Evolutionary conservation across 2,888 invertebrate genomes (phyloP).

Genomic region (Caradrina kadenii): DNA sequence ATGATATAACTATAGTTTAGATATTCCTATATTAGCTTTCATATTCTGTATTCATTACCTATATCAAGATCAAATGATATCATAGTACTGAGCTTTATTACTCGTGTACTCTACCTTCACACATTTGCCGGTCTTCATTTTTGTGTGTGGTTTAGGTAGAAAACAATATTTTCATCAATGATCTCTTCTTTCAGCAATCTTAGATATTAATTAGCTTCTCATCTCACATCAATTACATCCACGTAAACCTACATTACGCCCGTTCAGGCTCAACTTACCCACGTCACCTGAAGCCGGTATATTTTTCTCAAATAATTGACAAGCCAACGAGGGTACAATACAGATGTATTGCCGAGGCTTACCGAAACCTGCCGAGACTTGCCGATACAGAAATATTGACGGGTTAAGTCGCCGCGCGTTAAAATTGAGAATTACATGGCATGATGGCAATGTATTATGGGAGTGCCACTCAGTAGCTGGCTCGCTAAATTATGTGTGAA

Average conservation of each 20-base stretch:
- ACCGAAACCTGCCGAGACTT: slow-evolving; percentile 41
- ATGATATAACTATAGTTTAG: background rate
- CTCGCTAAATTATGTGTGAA: background rate
- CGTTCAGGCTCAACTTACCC: slow-evolving; percentile 20
- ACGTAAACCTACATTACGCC: slow-evolving; percentile 22
- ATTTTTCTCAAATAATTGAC: slow-evolving; percentile 81
- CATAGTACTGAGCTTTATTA: background rate
- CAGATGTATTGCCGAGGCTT: slow-evolving; percentile 43
- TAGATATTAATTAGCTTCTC: slow-evolving; percentile 34
- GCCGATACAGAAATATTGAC: slow-evolving; percentile 68
- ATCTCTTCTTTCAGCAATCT: slow-evolving; percentile 11
- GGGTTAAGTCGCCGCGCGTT: slow-evolving; percentile 50
- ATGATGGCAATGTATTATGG: slow-evolving; percentile 4
- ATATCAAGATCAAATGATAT: background rate
- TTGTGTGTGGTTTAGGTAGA: no score
- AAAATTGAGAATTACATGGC: slow-evolving; percentile 26
- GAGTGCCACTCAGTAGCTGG: slow-evolving; percentile 5
- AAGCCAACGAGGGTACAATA: slow-evolving; percentile 81
- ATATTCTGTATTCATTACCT: background rate
- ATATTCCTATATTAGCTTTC: background rate
- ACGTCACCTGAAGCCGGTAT: slow-evolving; percentile 45
- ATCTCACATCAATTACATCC: slow-evolving; percentile 30
- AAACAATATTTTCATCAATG: background rate
- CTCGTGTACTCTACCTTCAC: background rate
- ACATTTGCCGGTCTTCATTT: no score